Percentiles rank a stretch among this genome's conserved stretches.
Conservation (phyloP, 1,140 invertebrate genomes). For the Antheraea mylitta region DNA sequence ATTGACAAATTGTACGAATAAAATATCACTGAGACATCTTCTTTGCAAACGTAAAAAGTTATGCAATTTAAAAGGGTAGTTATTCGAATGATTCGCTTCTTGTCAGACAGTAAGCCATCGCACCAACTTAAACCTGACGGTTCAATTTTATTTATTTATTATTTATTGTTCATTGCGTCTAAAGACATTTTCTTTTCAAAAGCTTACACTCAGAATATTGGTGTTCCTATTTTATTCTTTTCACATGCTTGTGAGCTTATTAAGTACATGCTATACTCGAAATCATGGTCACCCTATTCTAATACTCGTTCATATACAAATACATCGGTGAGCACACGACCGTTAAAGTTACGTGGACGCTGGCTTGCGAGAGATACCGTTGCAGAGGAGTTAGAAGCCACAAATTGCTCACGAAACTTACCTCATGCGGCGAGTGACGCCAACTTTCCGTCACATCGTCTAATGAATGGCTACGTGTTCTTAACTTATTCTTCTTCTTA, state of each 20-base stretch:
- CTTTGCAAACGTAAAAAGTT: too few species aligned
- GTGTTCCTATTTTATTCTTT: too few species aligned
- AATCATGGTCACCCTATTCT: neutral
- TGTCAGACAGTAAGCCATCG: too few species aligned
- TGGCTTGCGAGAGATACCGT: slow-evolving; percentile 30
- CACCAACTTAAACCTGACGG: too few species aligned
- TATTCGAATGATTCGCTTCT: too few species aligned
- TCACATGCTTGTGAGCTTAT: neutral
- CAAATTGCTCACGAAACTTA: slow-evolving; percentile 50
- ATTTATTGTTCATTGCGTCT: too few species aligned
- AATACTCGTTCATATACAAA: neutral
- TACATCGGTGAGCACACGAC: neutral
- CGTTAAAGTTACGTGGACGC: slow-evolving; percentile 24
- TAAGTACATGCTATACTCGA: neutral
- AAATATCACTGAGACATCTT: too few species aligned
- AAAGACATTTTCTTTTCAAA: too few species aligned
- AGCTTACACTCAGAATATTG: too few species aligned
- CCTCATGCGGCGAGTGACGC: slow-evolving; percentile 39
- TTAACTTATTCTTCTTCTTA: slow-evolving; percentile 6
- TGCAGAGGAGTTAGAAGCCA: slow-evolving; percentile 46
- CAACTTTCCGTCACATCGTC: slow-evolving; percentile 22
- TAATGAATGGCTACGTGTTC: neutral
- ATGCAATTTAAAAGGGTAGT: too few species aligned
- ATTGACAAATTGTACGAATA: too few species aligned
- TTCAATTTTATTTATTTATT: too few species aligned